Percentiles rank a stretch among this genome's conserved stretches.
Conservation (phyloP, 2,113 vertebrate genomes). For the Chloebia gouldiae region DNA sequence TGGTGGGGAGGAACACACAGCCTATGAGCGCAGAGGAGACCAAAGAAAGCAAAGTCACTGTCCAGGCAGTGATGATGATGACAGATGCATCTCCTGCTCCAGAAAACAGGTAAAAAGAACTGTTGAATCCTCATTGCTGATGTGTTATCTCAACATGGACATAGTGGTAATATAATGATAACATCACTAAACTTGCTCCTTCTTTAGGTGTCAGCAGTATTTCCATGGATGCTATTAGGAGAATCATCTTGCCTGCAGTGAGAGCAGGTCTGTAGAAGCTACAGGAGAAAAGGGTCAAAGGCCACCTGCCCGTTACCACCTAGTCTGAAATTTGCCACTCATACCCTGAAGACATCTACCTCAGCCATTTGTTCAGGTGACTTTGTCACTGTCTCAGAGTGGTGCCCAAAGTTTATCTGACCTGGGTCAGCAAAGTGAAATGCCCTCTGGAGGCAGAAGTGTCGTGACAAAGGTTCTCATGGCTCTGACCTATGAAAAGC, state of each 20-base stretch:
- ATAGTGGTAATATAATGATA: neutral
- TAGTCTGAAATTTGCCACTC: neutral
- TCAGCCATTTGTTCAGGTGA: neutral
- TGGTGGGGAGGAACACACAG: neutral
- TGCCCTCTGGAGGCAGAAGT: neutral
- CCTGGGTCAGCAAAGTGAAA: neutral
- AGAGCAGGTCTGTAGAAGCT: neutral
- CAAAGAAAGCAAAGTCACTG: neutral
- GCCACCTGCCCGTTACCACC: neutral
- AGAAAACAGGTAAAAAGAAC: neutral
- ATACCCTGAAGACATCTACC: neutral
- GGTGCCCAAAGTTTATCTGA: neutral
- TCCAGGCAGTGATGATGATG: neutral
- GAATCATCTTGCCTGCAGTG: neutral
- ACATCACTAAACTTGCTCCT: neutral
- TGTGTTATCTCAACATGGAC: fast-evolving
- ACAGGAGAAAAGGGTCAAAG: neutral
- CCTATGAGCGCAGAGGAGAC: neutral
- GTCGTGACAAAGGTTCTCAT: fast-evolving
- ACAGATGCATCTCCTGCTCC: neutral
- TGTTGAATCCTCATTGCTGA: neutral
- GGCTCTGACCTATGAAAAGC: neutral
- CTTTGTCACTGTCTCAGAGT: neutral
- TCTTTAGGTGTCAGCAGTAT: neutral
- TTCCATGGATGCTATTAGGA: neutral